Evolutionary conservation across 2,113 vertebrate genomes (phyloP).

Genomic region (Tautogolabrus adspersus): DNA sequence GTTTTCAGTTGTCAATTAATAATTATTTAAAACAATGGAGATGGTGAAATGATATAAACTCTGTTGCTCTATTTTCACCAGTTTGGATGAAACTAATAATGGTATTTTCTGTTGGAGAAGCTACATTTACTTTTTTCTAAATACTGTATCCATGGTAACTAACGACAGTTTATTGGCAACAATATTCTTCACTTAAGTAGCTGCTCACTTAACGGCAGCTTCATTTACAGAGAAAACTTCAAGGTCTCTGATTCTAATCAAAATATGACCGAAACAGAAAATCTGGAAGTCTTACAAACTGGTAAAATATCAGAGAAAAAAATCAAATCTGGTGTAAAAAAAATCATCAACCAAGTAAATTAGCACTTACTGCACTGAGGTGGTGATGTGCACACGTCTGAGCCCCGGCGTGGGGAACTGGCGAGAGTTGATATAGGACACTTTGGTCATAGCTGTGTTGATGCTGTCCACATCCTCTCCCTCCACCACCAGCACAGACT

Average conservation of each 20-base stretch:
- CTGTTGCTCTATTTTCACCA: background rate
- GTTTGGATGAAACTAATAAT: background rate
- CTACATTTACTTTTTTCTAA: background rate
- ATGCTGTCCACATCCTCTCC: slow-evolving; percentile 94
- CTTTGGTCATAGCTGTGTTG: slow-evolving; percentile 92
- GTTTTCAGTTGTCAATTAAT: background rate
- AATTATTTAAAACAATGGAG: no score
- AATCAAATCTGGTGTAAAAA: background rate
- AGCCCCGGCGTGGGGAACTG: slow-evolving; percentile 94
- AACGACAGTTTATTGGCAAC: background rate
- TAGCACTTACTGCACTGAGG: slow-evolving; percentile 90
- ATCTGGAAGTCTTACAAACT: background rate
- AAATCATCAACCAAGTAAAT: background rate
- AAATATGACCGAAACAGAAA: background rate
- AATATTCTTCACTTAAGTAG: background rate
- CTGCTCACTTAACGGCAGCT: background rate
- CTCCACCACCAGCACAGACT: slow-evolving; percentile 95
- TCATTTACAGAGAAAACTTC: background rate
- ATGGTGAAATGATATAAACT: no score
- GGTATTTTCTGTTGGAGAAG: background rate
- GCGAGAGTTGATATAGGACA: slow-evolving; percentile 98
- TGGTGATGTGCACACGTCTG: slow-evolving; percentile 89
- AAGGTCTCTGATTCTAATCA: background rate
- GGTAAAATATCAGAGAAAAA: background rate
- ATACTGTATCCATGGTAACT: background rate